Base-by-base conservation (phyloP, 1,140 invertebrate species). In the Sminthurinus signatus region DNA sequence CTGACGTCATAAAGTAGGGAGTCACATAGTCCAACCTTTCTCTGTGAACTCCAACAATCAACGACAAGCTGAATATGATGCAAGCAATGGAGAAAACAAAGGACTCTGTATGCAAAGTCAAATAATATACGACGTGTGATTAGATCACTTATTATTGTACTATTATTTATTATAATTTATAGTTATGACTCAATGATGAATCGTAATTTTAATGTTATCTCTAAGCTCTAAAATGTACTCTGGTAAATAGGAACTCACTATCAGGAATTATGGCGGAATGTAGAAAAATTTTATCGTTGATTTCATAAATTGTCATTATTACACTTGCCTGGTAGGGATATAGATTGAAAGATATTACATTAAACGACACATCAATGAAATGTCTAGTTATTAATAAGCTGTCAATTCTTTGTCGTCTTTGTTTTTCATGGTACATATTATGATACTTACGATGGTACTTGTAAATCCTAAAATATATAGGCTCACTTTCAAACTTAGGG, bases 1-100 rank as follows among this genome's bases (percentile, higher is more conserved):
- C n/a, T 52, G 27, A 25, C 14, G 50, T 52, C 14, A 52, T 10
- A 28, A 52, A 52, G 28, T 52, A 52, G 23, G 50, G 50, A 10
- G 50, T 52, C 12, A 52, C 14, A 28, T 52, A 52, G 23, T 52
- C 50, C 8, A 52, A 23, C 3, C 50, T 14, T 4, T 52, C 50
- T 52, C 27, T 52, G 10, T 52, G 50, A 27, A 25, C 2, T 23
- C 50, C 50, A 8, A 25, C 28, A 52, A 52, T 25, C 8, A 52
- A n/a, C 5, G 10, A 3, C 4, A 52, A 8, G n/a, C 50, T 52
- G 50, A 52, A 52, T 8, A 28, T 27, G 4, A 52, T 29, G 8
- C 44, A 17, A n/a, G 44, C 44, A 5, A 46, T 46, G 44, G 15
- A 17, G 15, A 46, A 46, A n/a, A 21, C 44, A 46, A 46, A 17